Percentiles rank a stretch among this genome's conserved stretches.
phyloP scores from a whole-genome alignment of 2,113 vertebrate genomes.

The Chrysochloris asiatica region DNA sequence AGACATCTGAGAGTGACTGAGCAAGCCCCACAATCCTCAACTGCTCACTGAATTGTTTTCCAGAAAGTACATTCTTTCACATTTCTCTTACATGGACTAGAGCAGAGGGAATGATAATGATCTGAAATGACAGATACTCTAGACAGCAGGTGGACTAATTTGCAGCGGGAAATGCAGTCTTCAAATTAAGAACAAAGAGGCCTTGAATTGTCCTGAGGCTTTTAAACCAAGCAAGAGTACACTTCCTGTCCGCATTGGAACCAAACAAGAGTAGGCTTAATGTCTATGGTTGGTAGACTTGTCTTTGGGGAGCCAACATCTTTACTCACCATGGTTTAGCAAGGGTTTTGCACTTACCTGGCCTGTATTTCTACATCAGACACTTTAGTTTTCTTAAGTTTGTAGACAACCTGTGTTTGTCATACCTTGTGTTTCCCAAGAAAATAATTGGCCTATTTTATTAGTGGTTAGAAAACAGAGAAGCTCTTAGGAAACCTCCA shows the following conservation, averaged over 20 bases:
- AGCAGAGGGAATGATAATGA: constrained; percentile 43
- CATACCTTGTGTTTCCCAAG: constrained; percentile 10
- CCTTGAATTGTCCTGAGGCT: not conserved
- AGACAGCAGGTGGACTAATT: not conserved
- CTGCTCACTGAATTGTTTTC: constrained; percentile 57
- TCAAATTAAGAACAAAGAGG: not conserved
- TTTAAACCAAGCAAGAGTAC: not conserved
- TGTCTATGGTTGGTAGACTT: not conserved
- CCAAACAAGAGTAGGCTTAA: not conserved
- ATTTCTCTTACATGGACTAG: constrained; percentile 55
- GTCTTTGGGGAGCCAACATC: not conserved
- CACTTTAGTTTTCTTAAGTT: not conserved
- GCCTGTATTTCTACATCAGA: not conserved
- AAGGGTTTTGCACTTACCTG: not conserved
- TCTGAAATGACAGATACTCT: constrained; percentile 56
- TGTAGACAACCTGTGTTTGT: not conserved
- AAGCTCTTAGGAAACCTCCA: not conserved
- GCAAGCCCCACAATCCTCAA: constrained; percentile 30
- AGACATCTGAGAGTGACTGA: constrained; percentile 51
- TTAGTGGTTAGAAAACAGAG: not conserved
- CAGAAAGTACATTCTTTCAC: not conserved
- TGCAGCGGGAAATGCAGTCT: not conserved
- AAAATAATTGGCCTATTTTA: constrained; percentile 9
- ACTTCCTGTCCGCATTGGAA: not conserved
- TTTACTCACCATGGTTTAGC: not conserved